These are phyloP conservation scores for Sebastes baramenuke DNA, from an alignment of 2,797 vertebrate genomes.

Conservation along the genomic window DNA sequence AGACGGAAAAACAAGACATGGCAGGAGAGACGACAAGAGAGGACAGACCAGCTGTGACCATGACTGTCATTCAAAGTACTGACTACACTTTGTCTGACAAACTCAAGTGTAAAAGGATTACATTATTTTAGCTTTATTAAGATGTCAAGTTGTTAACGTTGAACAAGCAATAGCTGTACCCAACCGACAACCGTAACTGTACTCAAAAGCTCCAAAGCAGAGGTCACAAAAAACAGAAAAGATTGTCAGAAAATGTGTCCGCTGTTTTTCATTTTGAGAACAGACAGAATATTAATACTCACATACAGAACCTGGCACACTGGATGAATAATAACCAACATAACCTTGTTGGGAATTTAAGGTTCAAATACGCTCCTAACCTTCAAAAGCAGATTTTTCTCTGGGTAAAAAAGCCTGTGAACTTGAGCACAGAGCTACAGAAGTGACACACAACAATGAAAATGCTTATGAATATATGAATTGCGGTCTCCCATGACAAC, in stretches of 20 bases:
- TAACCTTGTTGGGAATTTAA: conserved; percentile 41
- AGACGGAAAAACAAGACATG: neutral
- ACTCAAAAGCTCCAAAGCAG: neutral
- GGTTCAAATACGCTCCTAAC: conserved; percentile 14
- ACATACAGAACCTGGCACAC: neutral
- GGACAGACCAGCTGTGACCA: neutral
- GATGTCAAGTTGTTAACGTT: neutral
- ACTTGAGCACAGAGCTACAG: conserved; percentile 31
- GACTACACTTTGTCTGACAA: neutral
- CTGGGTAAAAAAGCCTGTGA: conserved; percentile 17
- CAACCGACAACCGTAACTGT: neutral
- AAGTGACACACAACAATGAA: conserved; percentile 26
- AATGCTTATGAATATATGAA: conserved; percentile 41
- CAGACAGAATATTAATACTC: conserved; percentile 15
- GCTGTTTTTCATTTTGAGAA: neutral
- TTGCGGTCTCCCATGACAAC: neutral
- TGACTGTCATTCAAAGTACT: neutral
- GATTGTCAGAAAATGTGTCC: neutral
- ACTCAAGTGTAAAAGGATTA: neutral
- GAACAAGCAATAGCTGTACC: neutral
- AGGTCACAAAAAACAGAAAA: neutral
- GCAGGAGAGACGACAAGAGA: neutral
- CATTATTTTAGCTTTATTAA: neutral
- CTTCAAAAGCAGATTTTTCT: conserved; percentile 28
- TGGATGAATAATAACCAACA: conserved; percentile 10